These are phyloP conservation scores for Apostichopus californicus DNA, from an alignment of 35 echinoderm and acorn worm species.

Conservation along the genomic window DNA sequence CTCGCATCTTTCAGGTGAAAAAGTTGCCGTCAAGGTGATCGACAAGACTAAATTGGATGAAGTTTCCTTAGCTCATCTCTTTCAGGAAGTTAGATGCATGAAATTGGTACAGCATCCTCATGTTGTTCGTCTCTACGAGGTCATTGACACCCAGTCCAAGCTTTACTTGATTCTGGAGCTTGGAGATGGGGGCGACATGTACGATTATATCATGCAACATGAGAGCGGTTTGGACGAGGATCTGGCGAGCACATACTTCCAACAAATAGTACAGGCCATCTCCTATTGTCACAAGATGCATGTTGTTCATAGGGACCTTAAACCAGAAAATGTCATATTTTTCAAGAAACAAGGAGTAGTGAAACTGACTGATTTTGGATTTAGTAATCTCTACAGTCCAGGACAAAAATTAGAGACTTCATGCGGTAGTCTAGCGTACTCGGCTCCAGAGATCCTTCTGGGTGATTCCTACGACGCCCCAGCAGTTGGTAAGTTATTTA, in stretches of 20 bases:
- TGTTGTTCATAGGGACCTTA: constrained; percentile 93
- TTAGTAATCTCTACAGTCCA: constrained; percentile 90
- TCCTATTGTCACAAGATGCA: constrained; percentile 98
- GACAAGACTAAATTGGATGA: constrained; percentile 97
- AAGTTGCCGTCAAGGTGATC: constrained; percentile 99
- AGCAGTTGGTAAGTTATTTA: constrained; percentile 84
- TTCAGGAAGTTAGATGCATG: constrained; percentile 97
- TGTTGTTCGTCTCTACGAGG: constrained; percentile 97
- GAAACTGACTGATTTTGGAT: constrained; percentile 98
- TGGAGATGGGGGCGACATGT: constrained; percentile 99
- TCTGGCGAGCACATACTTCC: constrained; percentile 88
- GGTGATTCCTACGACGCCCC: constrained; percentile 98
- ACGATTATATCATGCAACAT: constrained; percentile 99
- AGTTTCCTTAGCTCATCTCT: constrained; percentile 87
- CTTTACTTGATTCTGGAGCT: constrained; percentile 96
- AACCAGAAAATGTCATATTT: constrained; percentile 99
- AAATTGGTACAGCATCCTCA: constrained; percentile 98
- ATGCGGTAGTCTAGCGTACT: constrained; percentile 98
- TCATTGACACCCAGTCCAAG: constrained; percentile 98
- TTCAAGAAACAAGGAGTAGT: constrained; percentile 97
- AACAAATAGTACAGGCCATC: constrained; percentile 94
- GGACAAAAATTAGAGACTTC: constrained; percentile 95
- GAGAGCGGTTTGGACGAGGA: constrained; percentile 94
- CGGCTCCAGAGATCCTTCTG: constrained; percentile 97
- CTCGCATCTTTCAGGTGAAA: constrained; percentile 62